Percentiles rank a stretch among this genome's conserved stretches.
phyloP scores from a whole-genome alignment of 2,113 vertebrate species.

The Terrapene triunguis region DNA sequence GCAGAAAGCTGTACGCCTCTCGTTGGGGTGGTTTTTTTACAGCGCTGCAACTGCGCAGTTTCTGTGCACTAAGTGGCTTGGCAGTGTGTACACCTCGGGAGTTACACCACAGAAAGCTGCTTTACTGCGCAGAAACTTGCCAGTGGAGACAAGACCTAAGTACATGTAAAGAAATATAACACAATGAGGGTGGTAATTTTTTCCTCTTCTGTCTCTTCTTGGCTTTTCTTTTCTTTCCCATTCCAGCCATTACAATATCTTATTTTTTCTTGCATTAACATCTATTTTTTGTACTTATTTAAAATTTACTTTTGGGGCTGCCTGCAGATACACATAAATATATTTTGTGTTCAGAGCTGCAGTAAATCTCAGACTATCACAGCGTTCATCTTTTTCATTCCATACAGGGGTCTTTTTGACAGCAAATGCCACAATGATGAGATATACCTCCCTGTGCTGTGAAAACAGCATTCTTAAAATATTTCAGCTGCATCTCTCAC shows the following conservation, averaged over 20 bases:
- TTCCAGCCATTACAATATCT: background rate
- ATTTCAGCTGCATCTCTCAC: background rate
- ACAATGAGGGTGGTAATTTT: background rate
- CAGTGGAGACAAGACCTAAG: background rate
- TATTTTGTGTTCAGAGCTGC: background rate
- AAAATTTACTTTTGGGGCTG: background rate
- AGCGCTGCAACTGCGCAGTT: too few species aligned
- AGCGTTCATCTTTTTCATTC: background rate
- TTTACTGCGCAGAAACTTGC: too few species aligned
- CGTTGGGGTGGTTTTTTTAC: too few species aligned
- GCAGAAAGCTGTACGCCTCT: too few species aligned
- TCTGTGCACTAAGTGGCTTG: too few species aligned
- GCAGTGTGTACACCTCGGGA: too few species aligned
- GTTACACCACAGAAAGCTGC: too few species aligned
- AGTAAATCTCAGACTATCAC: background rate
- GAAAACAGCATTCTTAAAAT: constrained; percentile 25
- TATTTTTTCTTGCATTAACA: background rate
- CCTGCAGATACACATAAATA: background rate
- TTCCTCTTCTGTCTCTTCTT: background rate
- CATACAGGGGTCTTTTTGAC: background rate
- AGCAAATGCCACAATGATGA: background rate
- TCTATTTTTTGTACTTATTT: background rate
- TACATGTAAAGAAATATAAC: background rate
- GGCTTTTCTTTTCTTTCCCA: background rate
- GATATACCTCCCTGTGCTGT: background rate